phyloP scores from a whole-genome alignment of 2,113 vertebrate genomes.

The Bufo bufo region DNA sequence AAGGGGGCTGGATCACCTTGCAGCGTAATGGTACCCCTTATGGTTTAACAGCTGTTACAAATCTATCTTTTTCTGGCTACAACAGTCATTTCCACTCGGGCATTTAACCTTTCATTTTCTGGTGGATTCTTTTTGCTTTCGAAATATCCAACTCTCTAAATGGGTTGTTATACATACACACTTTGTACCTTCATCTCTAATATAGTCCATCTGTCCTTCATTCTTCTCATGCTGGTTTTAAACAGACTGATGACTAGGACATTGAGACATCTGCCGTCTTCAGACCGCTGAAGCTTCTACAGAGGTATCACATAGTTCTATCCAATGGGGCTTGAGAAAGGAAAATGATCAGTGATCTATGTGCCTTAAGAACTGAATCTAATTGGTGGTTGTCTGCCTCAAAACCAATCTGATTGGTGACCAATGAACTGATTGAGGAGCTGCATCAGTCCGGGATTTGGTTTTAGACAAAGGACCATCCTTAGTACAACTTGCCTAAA shows the following conservation, averaged over 20 bases:
- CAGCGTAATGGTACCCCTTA: conserved; percentile 32
- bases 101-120: neutral
- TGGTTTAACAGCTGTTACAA: conserved; percentile 48
- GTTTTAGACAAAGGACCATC: neutral
- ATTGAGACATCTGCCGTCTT: neutral
- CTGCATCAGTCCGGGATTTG: neutral
- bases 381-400: neutral
- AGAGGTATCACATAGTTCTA: neutral
- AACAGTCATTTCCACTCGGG: neutral
- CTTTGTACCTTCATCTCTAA: neutral
- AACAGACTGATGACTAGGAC: neutral
- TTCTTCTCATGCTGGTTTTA: neutral
- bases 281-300: neutral
- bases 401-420: neutral
- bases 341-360: neutral
- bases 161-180: neutral
- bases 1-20: conserved; percentile 30
- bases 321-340: neutral
- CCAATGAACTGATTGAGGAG: neutral
- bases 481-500: neutral
- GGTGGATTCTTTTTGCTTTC: neutral
- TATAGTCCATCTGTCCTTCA: neutral
- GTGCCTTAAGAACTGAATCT: neutral
- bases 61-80: conserved; percentile 37
- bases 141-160: neutral